Percentiles rank a stretch among this genome's conserved stretches.
phyloP scores from a whole-genome alignment of 2,113 vertebrate species.

The Malurus melanocephalus region DNA sequence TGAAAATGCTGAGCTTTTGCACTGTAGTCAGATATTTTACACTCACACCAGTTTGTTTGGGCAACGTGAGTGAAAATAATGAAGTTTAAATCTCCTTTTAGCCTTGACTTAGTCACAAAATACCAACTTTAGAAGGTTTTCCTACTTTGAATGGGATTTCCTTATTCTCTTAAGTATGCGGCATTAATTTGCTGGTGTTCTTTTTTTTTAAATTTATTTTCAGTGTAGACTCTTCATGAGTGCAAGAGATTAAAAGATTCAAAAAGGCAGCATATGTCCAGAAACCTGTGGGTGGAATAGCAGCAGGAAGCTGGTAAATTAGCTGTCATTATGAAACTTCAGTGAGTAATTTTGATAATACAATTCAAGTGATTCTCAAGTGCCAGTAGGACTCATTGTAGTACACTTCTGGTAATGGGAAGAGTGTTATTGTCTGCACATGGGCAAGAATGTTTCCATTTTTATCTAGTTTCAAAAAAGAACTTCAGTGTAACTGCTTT shows the following conservation, averaged over 20 bases:
- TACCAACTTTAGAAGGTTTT: neutral
- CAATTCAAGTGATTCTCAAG: neutral
- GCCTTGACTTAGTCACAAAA: neutral
- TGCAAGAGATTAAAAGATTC: neutral
- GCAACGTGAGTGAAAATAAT: neutral
- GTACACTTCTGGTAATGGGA: neutral
- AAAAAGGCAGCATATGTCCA: rapidly evolving
- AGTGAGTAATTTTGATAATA: neutral
- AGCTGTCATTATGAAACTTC: neutral
- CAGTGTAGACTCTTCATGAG: neutral
- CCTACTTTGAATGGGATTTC: neutral
- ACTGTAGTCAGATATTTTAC: neutral
- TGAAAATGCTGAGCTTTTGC: neutral
- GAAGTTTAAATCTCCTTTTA: neutral
- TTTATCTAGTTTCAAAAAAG: neutral
- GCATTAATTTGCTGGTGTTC: neutral
- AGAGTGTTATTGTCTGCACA: neutral
- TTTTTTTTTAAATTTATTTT: neutral
- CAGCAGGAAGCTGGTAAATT: neutral
- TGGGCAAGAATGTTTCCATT: neutral
- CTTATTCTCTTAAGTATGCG: neutral
- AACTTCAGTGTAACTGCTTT: neutral
- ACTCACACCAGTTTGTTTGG: neutral
- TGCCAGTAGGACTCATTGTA: neutral
- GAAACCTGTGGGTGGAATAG: neutral